A percentile compares a stretch with the other conserved stretches of the same genome.
These are phyloP conservation scores for Hoplostethus mediterraneus DNA, from an alignment of 2,797 vertebrate genomes.

Conservation along the genomic window DNA sequence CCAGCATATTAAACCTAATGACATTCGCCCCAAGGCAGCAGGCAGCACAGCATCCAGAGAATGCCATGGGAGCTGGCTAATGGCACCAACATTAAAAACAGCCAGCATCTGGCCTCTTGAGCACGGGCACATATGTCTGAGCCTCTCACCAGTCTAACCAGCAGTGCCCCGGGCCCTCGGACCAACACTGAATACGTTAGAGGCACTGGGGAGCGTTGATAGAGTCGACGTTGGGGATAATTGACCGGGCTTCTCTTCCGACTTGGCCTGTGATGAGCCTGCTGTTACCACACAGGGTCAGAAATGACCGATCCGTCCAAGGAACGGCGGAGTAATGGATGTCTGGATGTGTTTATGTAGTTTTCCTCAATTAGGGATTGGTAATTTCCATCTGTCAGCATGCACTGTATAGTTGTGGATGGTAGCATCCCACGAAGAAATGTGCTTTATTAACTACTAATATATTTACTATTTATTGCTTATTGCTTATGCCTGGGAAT, in stretches of 20 bases:
- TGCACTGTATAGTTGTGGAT: slow-evolving; percentile 2
- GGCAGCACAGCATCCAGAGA: slow-evolving; percentile 65
- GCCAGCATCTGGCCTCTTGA: slow-evolving; percentile 74
- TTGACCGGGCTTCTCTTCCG: slow-evolving; percentile 44
- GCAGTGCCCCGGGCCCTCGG: slow-evolving; percentile 58
- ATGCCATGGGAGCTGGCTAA: slow-evolving; percentile 73
- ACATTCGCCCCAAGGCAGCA: slow-evolving; percentile 67
- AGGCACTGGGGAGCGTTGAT: slow-evolving; percentile 47
- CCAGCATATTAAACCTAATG: slow-evolving; percentile 73
- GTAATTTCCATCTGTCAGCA: slow-evolving; percentile 40
- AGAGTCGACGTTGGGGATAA: slow-evolving; percentile 61
- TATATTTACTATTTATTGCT: slow-evolving; percentile 17
- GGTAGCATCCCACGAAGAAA: background rate
- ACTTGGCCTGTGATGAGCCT: slow-evolving; percentile 51
- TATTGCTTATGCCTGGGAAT: slow-evolving; percentile 27
- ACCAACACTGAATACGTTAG: slow-evolving; percentile 64
- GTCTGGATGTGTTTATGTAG: slow-evolving; percentile 59
- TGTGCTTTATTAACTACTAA: background rate
- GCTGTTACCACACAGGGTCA: slow-evolving; percentile 40
- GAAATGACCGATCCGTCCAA: slow-evolving; percentile 47
- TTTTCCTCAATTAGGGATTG: slow-evolving; percentile 47
- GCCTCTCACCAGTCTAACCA: slow-evolving; percentile 60
- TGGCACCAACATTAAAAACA: slow-evolving; percentile 76
- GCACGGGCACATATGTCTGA: slow-evolving; percentile 68
- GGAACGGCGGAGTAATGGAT: slow-evolving; percentile 21